Percentiles rank a stretch among this genome's conserved stretches.
phyloP scores from a whole-genome alignment of 2,113 vertebrate species.

The Oreochromis tanganicae region DNA sequence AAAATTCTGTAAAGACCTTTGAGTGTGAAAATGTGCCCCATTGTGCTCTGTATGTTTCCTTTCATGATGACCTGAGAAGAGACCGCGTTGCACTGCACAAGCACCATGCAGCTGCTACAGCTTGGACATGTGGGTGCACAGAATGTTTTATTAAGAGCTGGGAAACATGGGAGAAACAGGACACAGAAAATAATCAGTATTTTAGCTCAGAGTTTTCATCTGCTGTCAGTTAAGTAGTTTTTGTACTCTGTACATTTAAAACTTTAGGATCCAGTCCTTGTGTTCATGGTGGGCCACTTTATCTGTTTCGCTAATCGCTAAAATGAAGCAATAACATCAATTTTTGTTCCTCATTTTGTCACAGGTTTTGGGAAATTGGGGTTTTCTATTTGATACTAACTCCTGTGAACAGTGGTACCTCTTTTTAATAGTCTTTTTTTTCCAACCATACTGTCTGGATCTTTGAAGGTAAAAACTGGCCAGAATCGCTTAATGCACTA shows the following conservation, averaged over 20 bases:
- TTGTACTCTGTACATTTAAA: not conserved
- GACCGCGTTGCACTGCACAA: not conserved
- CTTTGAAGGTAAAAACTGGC: not conserved
- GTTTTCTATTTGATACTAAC: not conserved
- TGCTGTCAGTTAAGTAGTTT: conserved; percentile 2
- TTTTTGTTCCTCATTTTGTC: not conserved
- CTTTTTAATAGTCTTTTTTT: not conserved
- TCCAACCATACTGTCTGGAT: not conserved
- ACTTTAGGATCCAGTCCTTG: not conserved
- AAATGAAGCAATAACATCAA: not conserved
- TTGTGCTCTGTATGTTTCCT: conserved; percentile 13
- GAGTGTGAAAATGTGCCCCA: conserved; percentile 34
- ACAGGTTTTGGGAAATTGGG: not conserved
- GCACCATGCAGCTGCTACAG: not conserved
- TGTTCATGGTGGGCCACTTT: not conserved
- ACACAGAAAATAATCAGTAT: not conserved
- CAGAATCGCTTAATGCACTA: not conserved
- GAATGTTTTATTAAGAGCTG: not conserved
- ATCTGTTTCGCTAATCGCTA: not conserved
- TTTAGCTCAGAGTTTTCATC: not conserved
- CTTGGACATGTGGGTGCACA: not conserved
- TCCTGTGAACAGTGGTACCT: not conserved
- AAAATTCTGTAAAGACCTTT: conserved; percentile 20
- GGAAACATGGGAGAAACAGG: not conserved
- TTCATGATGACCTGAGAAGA: conserved; percentile 5